These are phyloP conservation scores for Oncorhynchus masou DNA, from an alignment of 2,113 vertebrate species.

Conservation along the genomic window DNA sequence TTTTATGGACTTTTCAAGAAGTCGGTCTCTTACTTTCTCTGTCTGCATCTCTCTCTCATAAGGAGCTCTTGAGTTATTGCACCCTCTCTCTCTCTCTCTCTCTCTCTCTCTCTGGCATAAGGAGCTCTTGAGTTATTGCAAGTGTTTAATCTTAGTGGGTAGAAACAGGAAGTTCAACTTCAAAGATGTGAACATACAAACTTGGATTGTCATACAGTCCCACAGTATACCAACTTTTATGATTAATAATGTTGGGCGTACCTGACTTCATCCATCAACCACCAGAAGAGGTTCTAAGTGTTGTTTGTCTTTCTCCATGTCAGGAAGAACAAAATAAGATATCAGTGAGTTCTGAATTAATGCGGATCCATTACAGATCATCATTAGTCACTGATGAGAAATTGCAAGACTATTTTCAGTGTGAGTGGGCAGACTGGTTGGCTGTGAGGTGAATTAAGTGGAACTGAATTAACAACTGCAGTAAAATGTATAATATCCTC, in stretches of 20 bases:
- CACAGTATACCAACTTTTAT: conserved; percentile 46
- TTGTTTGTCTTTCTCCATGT: conserved; percentile 41
- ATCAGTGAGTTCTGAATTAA: conserved; percentile 46
- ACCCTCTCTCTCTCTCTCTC: no score
- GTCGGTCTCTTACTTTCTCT: background rate
- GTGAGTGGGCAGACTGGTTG: conserved; percentile 33
- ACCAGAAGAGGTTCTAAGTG: conserved; percentile 38
- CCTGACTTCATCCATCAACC: conserved; percentile 56
- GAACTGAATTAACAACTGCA: background rate
- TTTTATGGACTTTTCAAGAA: conserved; percentile 27
- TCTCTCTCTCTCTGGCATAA: no score
- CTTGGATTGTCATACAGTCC: background rate
- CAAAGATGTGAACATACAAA: no score
- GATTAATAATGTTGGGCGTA: conserved; percentile 58
- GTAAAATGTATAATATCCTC: background rate
- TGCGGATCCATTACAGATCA: conserved; percentile 30
- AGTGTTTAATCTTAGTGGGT: background rate
- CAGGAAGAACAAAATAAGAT: conserved; percentile 41
- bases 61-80: no score
- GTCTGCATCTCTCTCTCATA: no score
- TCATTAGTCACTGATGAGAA: conserved; percentile 50
- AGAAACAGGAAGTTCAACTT: background rate
- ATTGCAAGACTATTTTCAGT: conserved; percentile 26
- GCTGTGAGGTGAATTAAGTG: conserved; percentile 44
- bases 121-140: background rate